These are phyloP conservation scores for Meloidogyne hapla DNA, from an alignment of 1,140 invertebrate genomes.

Conservation along the genomic window DNA sequence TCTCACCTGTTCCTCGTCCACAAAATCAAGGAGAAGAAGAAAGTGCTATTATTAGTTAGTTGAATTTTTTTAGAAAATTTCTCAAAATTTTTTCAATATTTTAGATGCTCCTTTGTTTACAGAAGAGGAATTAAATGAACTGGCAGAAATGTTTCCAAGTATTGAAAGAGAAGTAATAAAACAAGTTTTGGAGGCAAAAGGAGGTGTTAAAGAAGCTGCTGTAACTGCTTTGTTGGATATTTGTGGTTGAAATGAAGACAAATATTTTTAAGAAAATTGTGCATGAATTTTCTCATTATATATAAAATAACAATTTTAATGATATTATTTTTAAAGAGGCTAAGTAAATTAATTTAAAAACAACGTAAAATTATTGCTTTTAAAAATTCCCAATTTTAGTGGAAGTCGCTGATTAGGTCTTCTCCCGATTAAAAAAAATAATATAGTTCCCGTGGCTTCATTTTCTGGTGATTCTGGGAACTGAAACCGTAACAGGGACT, in stretches of 20 bases:
- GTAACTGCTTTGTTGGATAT: constrained; percentile 87
- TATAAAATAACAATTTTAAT: background rate
- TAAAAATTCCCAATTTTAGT: too few relatives aligned
- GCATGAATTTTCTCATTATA: background rate
- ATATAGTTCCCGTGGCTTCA: too few relatives aligned
- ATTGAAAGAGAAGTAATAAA: constrained; percentile 86
- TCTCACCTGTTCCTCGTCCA: constrained; percentile 68
- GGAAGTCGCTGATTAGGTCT: too few relatives aligned
- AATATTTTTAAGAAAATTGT: background rate
- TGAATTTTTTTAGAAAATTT: background rate
- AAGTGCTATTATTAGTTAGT: background rate
- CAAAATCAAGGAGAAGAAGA: constrained; percentile 20
- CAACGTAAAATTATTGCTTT: background rate
- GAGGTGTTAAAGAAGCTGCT: constrained; percentile 83
- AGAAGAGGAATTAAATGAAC: constrained; percentile 67
- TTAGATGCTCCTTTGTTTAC: constrained; percentile 43
- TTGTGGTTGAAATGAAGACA: background rate
- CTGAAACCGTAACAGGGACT: background rate
- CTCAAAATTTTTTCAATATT: background rate
- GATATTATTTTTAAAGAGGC: too few relatives aligned
- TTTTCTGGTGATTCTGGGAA: too few relatives aligned
- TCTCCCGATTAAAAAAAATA: too few relatives aligned
- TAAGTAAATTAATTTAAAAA: too few relatives aligned
- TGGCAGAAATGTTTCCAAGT: constrained; percentile 92
- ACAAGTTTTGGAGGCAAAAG: constrained; percentile 82